Evolutionary conservation across 2,113 vertebrate species (phyloP), one percentile per base, ranked within the genome.

Genomic region (Ammospiza nelsoni): DNA sequence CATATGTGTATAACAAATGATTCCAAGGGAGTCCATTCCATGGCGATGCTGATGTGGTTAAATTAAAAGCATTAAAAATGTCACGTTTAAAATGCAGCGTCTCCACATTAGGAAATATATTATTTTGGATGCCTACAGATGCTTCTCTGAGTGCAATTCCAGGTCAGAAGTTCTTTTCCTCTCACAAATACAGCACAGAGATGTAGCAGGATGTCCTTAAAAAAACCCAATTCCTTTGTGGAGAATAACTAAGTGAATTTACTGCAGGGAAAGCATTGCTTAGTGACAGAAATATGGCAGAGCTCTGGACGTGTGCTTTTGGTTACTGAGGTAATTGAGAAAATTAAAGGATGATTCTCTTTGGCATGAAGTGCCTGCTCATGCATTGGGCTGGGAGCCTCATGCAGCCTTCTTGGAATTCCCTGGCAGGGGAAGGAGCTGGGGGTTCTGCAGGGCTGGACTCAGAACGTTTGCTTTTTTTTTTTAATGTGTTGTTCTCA

Each of bases 191-290:
- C 84, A 69, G 31, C 0, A 0, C 5, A 20, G 35, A 55, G 22
- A 63, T 86, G 18, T 12, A 61, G n/a, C 0, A 0, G 48, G 46
- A 48, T 43, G 35, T 66, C 57, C 41, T 90, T 90, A 86, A 77
- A 68, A 68, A 39, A 37, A 37, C 9, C 9, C 59, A 91, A 22
- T 77, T 87, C 51, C 58, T 74, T 80, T 51, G 43, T 89, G 73
- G 84, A 83, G 65, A 85, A 68, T 68, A 84, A 74, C 49, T 84
- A 78, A 92, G n/a, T 85, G 84, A 68, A 80, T 94, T 91, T 76
- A 18, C 41, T 71, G 74, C 66, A 85, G 74, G 41, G 71, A 62
- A 43, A 87, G 10, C 27, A 54, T 75, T 79, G 7, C 48, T 91
- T 76, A 31, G 55, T 94, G 72, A 51, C 92, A 86, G 79, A 76